These are phyloP conservation scores for Rhinogobio ventralis DNA, from an alignment of 2,797 vertebrate species.

Conservation along the genomic window DNA sequence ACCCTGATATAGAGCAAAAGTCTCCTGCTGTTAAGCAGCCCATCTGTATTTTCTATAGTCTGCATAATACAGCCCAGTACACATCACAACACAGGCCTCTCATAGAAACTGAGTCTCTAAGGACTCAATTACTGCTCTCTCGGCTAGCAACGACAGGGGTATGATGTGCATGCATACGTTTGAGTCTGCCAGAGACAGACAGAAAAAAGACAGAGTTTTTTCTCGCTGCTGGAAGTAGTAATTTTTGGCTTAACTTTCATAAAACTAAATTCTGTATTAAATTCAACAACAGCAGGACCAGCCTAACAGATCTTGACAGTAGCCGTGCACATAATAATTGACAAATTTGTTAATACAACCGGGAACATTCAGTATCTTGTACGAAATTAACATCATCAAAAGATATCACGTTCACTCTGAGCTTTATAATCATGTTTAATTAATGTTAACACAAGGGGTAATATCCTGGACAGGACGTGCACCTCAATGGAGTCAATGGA, in stretches of 20 bases:
- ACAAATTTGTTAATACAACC: slow-evolving; percentile 63
- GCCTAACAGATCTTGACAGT: slow-evolving; percentile 56
- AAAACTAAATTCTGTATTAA: slow-evolving; percentile 3
- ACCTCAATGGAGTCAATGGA: slow-evolving; percentile 60
- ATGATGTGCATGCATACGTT: slow-evolving; percentile 39
- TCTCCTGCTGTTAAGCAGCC: slow-evolving; percentile 41
- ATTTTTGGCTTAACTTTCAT: slow-evolving; percentile 12
- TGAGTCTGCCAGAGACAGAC: slow-evolving; percentile 31
- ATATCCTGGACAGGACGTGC: slow-evolving; percentile 67
- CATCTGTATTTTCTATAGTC: slow-evolving; percentile 43
- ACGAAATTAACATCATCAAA: slow-evolving; percentile 70
- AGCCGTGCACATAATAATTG: slow-evolving; percentile 33
- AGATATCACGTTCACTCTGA: slow-evolving; percentile 62
- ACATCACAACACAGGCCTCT: slow-evolving; percentile 71
- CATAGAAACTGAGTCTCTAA: slow-evolving; percentile 76
- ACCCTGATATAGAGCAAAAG: slow-evolving; percentile 22
- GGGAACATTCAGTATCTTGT: slow-evolving; percentile 64
- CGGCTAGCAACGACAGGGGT: slow-evolving; percentile 31
- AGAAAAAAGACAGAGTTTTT: slow-evolving; percentile 62
- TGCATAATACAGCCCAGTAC: slow-evolving; percentile 77
- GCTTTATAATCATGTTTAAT: slow-evolving; percentile 68
- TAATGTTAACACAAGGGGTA: slow-evolving; percentile 72
- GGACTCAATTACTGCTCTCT: slow-evolving; percentile 76
- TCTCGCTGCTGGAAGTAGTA: slow-evolving; percentile 63
- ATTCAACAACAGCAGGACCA: slow-evolving; percentile 49